Evolutionary conservation across 2,113 vertebrate genomes (phyloP), one percentile per base, ranked within the genome.

Genomic region (Corvus cornix): DNA sequence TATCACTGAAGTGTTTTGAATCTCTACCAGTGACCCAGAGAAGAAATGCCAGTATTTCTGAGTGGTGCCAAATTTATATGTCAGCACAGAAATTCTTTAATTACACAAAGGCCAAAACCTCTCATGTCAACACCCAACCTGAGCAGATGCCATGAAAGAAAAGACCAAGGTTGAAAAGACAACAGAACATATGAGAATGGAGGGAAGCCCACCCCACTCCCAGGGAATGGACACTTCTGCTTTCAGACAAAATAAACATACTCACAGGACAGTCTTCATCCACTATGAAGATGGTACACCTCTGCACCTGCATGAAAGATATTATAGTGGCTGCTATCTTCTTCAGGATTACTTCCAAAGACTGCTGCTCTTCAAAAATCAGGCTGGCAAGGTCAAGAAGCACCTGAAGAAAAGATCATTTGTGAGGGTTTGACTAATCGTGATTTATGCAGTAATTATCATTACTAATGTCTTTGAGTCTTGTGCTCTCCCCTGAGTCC

Each of bases 331-430:
- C 99, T 39, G 99, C 98, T 39, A 99, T 99, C 97, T 99, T 99
- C 97, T 98, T 99, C 96, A 99, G 97, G 67, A 99, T 98, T 30
- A 99, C 98, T 95, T 99, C 99, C 96, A 99, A 90, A 56, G 99
- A 99, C 89, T 99, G 99, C 67, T 99, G 99, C 96, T 99, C 99
- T 96, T 99, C 99, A 84, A 99, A 99, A 95, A 99, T 99, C 84
- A 99, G 97, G 94, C 99, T 99, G 85, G 99, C 99, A 95, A 99
- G 98, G 92, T 99, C 99, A 89, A 99, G 97, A 81, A 99, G 98
- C 89, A 99, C 99, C 99, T 99, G 74, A 33, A 62, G 60, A 33
- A 92, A 86, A 95, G 18, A 28, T 33, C 11, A 46, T 66, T 26
- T 44, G 39, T 68, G 78, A 90, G 56, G 35, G 77, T 89, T 66